Evolutionary conservation across 2,888 invertebrate species (phyloP).

Genomic region (Lagria hirta): DNA sequence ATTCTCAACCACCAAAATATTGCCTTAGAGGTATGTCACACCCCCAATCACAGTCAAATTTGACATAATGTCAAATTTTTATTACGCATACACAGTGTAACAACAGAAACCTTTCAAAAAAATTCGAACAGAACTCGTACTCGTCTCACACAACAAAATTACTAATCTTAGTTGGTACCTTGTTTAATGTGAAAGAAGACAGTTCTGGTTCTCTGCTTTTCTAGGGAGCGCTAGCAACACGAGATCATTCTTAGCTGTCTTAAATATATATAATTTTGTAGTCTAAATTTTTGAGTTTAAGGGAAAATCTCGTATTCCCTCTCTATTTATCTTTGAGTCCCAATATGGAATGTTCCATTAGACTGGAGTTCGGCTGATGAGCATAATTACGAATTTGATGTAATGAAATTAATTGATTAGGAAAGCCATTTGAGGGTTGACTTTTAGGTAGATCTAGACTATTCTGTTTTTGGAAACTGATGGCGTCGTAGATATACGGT

Average conservation of each 20-base stretch:
- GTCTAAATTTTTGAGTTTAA: no score
- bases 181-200: no score
- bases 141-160: no score
- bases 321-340: constrained; percentile 53
- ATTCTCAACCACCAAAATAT: constrained; percentile 21
- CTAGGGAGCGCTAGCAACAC: constrained; percentile 5
- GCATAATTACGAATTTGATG: constrained; percentile 97
- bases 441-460: constrained; percentile 54
- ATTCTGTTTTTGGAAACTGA: constrained; percentile 81
- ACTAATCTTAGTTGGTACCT: no score
- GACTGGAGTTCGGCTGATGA: constrained; percentile 79
- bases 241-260: constrained; percentile 13
- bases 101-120: no score
- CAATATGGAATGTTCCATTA: constrained; percentile 59
- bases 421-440: constrained; percentile 71
- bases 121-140: no score
- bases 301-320: constrained; percentile 9
- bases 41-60: constrained; percentile 20
- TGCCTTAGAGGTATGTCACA: constrained; percentile 11
- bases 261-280: no score
- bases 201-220: no score
- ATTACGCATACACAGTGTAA: no score
- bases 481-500: constrained; percentile 90
- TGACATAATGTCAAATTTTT: background rate
- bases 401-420: constrained; percentile 90